These are phyloP conservation scores for Lampris megalopsis DNA, from an alignment of 2,113 vertebrate species.

Conservation along the genomic window DNA sequence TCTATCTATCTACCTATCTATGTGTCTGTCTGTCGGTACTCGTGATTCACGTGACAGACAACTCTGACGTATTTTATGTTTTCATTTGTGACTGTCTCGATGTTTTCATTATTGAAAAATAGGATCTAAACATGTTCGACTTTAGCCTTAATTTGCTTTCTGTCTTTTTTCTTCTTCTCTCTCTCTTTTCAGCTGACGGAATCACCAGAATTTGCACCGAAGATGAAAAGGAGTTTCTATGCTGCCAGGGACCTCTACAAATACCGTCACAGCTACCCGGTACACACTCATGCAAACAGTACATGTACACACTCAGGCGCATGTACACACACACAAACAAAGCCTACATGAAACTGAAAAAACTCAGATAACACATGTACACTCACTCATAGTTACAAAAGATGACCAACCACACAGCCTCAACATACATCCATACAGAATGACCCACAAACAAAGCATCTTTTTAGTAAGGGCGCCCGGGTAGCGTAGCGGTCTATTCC, in stretches of 20 bases:
- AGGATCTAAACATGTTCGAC: not conserved
- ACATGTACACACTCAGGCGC: conserved; percentile 47
- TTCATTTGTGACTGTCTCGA: too few relatives aligned
- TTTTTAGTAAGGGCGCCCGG: too few relatives aligned
- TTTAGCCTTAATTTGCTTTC: not conserved
- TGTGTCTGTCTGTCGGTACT: too few relatives aligned
- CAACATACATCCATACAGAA: conserved; percentile 4
- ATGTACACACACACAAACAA: conserved; percentile 6
- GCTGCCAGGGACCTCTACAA: conserved; percentile 97
- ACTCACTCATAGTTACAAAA: not conserved
- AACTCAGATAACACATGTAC: not conserved
- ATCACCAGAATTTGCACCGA: conserved; percentile 84
- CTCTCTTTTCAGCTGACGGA: conserved; percentile 83
- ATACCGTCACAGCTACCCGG: conserved; percentile 97
- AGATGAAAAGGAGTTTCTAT: conserved; percentile 98
- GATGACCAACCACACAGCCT: too few relatives aligned
- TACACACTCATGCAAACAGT: conserved; percentile 78
- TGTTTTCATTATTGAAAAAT: too few relatives aligned
- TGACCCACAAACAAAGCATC: too few relatives aligned
- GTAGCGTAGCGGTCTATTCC: too few relatives aligned
- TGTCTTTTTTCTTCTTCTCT: conserved; percentile 8
- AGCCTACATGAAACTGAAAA: not conserved
- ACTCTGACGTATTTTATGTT: too few relatives aligned
- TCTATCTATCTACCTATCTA: too few relatives aligned
- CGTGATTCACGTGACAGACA: too few relatives aligned